Conservation (phyloP, 2,888 invertebrate species). For the Xanthorhoe spadicearia region DNA sequence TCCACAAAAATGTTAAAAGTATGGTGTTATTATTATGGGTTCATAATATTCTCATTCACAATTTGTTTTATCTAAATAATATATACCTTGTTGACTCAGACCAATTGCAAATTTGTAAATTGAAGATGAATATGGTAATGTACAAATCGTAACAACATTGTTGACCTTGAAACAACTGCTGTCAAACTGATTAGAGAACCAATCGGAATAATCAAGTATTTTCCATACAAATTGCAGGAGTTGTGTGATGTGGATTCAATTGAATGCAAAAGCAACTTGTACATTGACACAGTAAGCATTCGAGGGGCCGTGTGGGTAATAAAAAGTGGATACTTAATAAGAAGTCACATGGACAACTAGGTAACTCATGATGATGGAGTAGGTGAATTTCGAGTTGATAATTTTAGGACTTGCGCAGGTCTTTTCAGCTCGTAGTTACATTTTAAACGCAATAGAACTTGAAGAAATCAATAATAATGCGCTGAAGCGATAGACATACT, state of each 20-base stretch:
- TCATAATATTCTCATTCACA: too few species aligned
- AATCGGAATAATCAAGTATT: background rate
- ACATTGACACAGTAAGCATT: background rate
- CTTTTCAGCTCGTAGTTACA: background rate
- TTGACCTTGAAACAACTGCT: background rate
- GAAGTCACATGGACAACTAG: conserved; percentile 59
- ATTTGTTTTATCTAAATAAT: too few species aligned
- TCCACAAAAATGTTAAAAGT: too few species aligned
- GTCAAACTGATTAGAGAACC: background rate
- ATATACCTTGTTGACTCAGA: too few species aligned
- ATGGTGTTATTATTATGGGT: too few species aligned
- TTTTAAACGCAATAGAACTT: background rate
- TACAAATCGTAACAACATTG: background rate
- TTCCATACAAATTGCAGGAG: background rate
- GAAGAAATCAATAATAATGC: conserved; percentile 60
- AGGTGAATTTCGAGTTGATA: background rate
- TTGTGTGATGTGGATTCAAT: background rate
- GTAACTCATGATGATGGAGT: background rate
- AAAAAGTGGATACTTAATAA: conserved; percentile 44
- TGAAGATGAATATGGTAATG: background rate
- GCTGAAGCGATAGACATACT: conserved; percentile 43
- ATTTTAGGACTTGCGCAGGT: background rate
- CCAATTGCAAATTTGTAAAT: too few species aligned
- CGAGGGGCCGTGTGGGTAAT: conserved; percentile 27
- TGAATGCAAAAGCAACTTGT: background rate